Conservation (phyloP, 2,797 vertebrate species). For the Chrosomus eos region DNA sequence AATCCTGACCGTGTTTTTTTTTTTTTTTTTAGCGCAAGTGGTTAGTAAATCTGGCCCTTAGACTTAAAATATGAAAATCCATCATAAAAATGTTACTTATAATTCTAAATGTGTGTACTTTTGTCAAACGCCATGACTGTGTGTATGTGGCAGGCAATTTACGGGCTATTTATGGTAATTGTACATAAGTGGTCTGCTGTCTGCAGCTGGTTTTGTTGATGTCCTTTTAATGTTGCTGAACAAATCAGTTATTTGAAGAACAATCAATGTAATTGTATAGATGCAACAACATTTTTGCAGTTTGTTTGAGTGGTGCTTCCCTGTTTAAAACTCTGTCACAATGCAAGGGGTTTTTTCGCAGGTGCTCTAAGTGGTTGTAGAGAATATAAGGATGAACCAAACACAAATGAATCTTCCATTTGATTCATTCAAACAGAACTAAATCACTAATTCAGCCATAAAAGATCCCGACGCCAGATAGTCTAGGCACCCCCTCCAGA, state of each 20-base stretch:
- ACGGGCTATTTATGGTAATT: slow-evolving; percentile 5
- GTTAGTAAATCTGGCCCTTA: no score
- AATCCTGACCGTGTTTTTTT: no score
- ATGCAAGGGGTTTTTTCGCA: background rate
- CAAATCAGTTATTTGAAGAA: slow-evolving; percentile 5
- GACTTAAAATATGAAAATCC: background rate
- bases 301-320: background rate
- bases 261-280: slow-evolving; percentile 12
- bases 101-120: background rate
- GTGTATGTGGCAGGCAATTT: slow-evolving; percentile 5
- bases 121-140: background rate
- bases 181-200: slow-evolving; percentile 19
- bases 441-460: no score
- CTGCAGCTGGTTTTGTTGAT: background rate
- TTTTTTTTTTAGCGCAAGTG: no score
- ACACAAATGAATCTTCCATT: no score
- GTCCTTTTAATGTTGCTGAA: slow-evolving; percentile 13
- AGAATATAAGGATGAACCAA: no score
- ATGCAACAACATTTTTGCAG: background rate
- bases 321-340: background rate
- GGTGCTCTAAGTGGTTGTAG: background rate
- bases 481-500: no score
- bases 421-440: no score
- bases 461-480: no score
- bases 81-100: background rate